Evolutionary conservation across 1,140 invertebrate genomes (phyloP).

Genomic region (Metopolophium dirhodum): DNA sequence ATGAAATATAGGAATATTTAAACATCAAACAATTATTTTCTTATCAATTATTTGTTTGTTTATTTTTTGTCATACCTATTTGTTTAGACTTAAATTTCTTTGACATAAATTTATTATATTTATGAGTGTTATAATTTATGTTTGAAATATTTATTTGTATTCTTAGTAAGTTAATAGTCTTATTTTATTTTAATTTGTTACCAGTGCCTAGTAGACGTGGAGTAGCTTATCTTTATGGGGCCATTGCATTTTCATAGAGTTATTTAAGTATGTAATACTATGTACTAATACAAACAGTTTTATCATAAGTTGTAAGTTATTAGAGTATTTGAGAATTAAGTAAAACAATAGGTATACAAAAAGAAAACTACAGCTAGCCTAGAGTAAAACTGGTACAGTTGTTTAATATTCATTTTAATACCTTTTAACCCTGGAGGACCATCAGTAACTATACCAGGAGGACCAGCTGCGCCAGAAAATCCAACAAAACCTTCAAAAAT

Average conservation of each 20-base stretch:
- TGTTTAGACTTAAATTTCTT: not conserved
- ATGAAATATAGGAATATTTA: no score
- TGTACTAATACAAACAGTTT: not conserved
- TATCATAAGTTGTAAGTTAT: not conserved
- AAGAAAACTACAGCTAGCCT: not conserved
- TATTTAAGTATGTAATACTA: not conserved
- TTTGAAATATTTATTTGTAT: not conserved
- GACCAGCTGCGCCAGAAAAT: not conserved
- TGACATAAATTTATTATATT: not conserved
- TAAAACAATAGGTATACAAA: not conserved
- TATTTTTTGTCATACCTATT: no score
- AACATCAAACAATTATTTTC: no score
- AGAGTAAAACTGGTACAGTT: not conserved
- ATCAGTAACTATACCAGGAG: not conserved
- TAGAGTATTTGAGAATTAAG: not conserved
- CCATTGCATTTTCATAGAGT: no score
- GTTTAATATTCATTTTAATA: not conserved
- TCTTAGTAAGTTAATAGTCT: no score
- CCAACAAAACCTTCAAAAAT: slow-evolving; percentile 57
- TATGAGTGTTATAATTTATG: not conserved
- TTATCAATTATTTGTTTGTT: no score
- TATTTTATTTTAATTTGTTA: no score
- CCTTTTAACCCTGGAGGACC: slow-evolving; percentile 48
- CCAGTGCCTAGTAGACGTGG: no score
- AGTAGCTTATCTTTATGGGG: no score